phyloP scores from a whole-genome alignment of 2,888 invertebrate genomes.

The Thymelicus acteon region DNA sequence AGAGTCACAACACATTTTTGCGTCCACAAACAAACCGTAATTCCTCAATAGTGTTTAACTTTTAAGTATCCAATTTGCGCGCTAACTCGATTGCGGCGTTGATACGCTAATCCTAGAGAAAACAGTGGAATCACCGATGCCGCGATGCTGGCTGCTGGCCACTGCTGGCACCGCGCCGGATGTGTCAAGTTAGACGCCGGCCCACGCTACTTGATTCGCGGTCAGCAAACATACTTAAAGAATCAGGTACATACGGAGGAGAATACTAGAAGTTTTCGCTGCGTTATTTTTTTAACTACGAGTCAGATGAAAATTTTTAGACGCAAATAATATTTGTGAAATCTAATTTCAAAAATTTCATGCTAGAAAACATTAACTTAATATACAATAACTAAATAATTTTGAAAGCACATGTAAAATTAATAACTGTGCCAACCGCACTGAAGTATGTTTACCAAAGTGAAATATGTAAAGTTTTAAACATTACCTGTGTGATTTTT shows the following conservation, averaged over 20 bases:
- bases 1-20: not conserved
- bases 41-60: constrained; percentile 24
- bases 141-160: constrained; percentile 17
- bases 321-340: too few relatives aligned
- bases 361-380: too few relatives aligned
- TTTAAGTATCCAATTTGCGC: constrained; percentile 36
- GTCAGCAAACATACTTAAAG: constrained; percentile 32
- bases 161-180: constrained; percentile 44
- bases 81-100: constrained; percentile 26
- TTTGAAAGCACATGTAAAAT: too few relatives aligned
- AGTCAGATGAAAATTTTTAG: too few relatives aligned
- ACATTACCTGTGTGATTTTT: too few relatives aligned
- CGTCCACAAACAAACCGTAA: constrained; percentile 26
- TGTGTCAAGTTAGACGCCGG: constrained; percentile 43
- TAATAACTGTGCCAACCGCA: too few relatives aligned
- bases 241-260: constrained; percentile 5
- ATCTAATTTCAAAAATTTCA: too few relatives aligned
- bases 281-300: not conserved
- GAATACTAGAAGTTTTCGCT: not conserved
- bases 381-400: too few relatives aligned
- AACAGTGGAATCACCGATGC: constrained; percentile 25
- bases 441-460: too few relatives aligned
- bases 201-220: constrained; percentile 42
- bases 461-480: too few relatives aligned
- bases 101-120: constrained; percentile 34